Evolutionary conservation across 2,888 invertebrate species (phyloP), one percentile per base, ranked within the genome.

Genomic region (Pristionchus exspectatus): DNA sequence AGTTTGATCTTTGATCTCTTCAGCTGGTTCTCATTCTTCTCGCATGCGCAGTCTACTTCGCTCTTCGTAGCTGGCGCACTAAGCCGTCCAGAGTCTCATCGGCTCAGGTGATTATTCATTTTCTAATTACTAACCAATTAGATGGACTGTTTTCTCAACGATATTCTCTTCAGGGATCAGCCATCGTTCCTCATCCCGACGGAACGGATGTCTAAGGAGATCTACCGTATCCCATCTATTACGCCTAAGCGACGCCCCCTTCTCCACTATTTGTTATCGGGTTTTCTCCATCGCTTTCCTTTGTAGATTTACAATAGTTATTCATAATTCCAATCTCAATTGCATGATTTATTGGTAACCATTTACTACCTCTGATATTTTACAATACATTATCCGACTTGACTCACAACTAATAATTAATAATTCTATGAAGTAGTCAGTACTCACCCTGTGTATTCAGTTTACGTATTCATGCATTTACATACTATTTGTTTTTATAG

Each of bases 51-150:
- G 87, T 74, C 63, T 33, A 38, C 72, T 88, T 88, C 87, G 87
- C 87, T 56, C 56, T 88, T 27, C 72, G 74, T 33, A 88, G 56
- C 74, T 88, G 56, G 56, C 72, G 74, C 33, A 63, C 87, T 24
- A 88, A 88, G 56, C 87, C 87, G 2, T 88, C 87, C 18, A 74
- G 87, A 74, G 87, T 88, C 54, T 88, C 87, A 10, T 88, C 87
- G 18, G 87, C 87, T 18, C 86, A 86, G 38, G 84, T 72, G 33
- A 72, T 14, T 50, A 50, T 30, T 81, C 2, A 24, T 30, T 72
- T 30, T 30, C 33, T 27, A 33, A 33, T 30, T 18, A 16, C 5
- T 14, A 33, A 33, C 16, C 21, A 33, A 18, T 72, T 33, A 12
- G 27, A 12, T 72, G 30, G 10, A 33, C 4, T 2, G 14, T 7